Percentiles rank a stretch among this genome's conserved stretches.
Evolutionary conservation across 23 tunicate species (phyloP).

Genomic region (Ascidia mentula): DNA sequence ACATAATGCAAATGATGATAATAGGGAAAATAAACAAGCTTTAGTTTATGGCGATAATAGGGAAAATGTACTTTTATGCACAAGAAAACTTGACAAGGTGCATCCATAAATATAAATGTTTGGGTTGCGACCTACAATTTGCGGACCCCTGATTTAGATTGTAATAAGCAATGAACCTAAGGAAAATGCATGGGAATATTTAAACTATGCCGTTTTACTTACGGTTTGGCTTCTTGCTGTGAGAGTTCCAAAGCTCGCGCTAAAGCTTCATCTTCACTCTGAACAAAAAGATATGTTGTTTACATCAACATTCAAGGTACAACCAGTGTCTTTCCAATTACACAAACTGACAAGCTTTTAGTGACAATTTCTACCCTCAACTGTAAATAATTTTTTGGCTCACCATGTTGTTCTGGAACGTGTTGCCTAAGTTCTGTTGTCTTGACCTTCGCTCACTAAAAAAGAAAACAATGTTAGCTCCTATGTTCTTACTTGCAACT

Average conservation of each 20-base stretch:
- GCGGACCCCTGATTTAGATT: too few species aligned
- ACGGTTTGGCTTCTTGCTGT: conserved; percentile 26
- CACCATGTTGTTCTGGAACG: conserved; percentile 41
- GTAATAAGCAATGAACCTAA: too few species aligned
- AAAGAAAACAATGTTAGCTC: not conserved
- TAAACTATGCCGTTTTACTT: too few species aligned
- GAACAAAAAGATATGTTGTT: not conserved
- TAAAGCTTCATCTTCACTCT: conserved; percentile 85
- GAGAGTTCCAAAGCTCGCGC: conserved; percentile 80
- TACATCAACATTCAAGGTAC: not conserved
- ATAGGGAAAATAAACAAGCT: too few species aligned
- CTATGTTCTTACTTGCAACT: not conserved
- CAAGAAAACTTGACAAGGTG: too few species aligned
- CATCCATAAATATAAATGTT: too few species aligned
- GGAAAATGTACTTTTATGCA: too few species aligned
- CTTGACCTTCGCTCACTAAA: conserved; percentile 37
- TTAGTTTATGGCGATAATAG: too few species aligned
- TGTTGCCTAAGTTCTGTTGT: conserved; percentile 12
- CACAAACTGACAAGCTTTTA: not conserved
- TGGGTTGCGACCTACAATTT: too few species aligned
- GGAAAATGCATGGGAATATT: too few species aligned
- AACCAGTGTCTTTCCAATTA: not conserved
- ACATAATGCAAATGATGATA: too few species aligned
- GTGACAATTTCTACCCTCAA: not conserved
- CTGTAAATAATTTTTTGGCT: not conserved